Evolutionary conservation across 1,140 invertebrate genomes (phyloP).

Genomic region (Sycobia sp.): DNA sequence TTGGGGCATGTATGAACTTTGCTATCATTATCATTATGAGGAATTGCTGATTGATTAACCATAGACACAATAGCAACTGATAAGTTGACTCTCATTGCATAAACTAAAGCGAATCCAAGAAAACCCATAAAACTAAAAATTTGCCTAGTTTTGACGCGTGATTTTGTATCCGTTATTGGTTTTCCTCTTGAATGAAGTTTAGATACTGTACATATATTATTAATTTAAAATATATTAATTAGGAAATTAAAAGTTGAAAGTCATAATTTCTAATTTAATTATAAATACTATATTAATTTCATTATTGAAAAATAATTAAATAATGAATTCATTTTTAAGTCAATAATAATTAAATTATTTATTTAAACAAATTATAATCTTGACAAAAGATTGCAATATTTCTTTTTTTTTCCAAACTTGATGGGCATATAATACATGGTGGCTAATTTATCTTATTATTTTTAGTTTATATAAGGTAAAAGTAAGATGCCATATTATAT

Average conservation of each 20-base stretch:
- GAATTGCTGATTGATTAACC: conserved; percentile 77
- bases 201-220: conserved; percentile 40
- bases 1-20: conserved; percentile 68
- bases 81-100: conserved; percentile 90
- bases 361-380: too few species aligned
- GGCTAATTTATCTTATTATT: conserved; percentile 11
- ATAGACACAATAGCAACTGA: conserved; percentile 94
- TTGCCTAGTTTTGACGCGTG: conserved; percentile 74
- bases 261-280: not conserved
- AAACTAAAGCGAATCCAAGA: conserved; percentile 81
- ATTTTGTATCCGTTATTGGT: conserved; percentile 61
- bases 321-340: too few species aligned
- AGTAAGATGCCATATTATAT: too few species aligned
- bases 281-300: not conserved
- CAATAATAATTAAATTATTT: too few species aligned
- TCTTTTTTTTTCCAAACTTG: not conserved
- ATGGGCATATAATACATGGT: not conserved
- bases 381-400: too few species aligned
- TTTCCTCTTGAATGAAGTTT: conserved; percentile 46
- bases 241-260: not conserved
- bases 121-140: conserved; percentile 81
- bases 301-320: not conserved
- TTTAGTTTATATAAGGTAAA: not conserved
- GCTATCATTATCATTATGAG: conserved; percentile 61
- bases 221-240: not conserved